These are phyloP conservation scores for Echinometra lucunter DNA, from an alignment of 53 echinoderm and acorn worm species.

Conservation along the genomic window DNA sequence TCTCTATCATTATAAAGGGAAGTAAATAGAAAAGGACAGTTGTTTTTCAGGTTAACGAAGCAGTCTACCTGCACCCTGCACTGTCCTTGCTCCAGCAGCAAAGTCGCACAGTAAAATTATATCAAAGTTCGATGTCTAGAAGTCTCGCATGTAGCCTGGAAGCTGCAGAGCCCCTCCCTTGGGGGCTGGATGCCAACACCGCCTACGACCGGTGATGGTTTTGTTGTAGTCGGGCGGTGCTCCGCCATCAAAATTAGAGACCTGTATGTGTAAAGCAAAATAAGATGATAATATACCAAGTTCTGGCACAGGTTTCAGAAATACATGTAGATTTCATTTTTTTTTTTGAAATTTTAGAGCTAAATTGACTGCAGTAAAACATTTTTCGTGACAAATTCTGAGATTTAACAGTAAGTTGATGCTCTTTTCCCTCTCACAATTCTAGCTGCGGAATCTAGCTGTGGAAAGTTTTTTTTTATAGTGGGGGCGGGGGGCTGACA, in stretches of 20 bases:
- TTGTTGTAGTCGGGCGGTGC: constrained; percentile 82
- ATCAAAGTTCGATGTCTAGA: background rate
- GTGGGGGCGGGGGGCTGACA: no score
- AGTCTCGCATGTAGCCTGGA: constrained; percentile 59
- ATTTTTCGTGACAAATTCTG: no score
- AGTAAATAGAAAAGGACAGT: background rate
- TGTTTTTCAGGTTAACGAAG: background rate
- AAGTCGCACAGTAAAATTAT: background rate
- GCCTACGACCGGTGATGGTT: constrained; percentile 88
- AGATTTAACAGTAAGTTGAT: no score
- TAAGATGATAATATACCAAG: background rate
- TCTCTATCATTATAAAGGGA: no score
- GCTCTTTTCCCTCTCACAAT: no score
- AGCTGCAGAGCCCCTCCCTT: background rate
- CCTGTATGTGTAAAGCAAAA: constrained; percentile 55
- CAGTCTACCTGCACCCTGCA: background rate
- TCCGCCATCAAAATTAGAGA: constrained; percentile 87
- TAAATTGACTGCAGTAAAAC: no score
- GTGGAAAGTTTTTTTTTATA: no score
- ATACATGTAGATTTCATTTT: no score
- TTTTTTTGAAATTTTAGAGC: no score
- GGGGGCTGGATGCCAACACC: constrained; percentile 41
- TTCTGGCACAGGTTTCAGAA: background rate
- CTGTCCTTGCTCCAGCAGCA: background rate
- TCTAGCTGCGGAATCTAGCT: no score